These are phyloP conservation scores for Eulemur rubriventer DNA, from an alignment of 2,797 vertebrate genomes.

Conservation along the genomic window DNA sequence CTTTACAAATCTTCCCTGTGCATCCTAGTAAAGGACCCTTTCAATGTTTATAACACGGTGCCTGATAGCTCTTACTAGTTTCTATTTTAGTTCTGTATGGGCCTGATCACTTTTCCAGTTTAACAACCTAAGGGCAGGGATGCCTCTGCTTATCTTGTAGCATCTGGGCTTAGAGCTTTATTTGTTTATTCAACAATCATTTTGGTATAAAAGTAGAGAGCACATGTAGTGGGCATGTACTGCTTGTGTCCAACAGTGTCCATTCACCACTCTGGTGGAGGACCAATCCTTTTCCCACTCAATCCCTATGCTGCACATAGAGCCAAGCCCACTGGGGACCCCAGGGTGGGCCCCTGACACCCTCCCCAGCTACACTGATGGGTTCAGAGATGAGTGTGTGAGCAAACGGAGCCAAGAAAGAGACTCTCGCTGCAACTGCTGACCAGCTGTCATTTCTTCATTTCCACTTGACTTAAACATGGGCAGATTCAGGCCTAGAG, in stretches of 20 bases:
- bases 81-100: background rate
- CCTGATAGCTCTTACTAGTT: background rate
- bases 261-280: background rate
- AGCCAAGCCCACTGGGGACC: background rate
- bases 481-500: background rate
- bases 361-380: no score
- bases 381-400: background rate
- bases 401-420: background rate
- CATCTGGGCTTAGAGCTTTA: background rate
- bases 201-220: background rate
- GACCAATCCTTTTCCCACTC: background rate
- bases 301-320: rapidly evolving
- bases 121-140: background rate
- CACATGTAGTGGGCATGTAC: background rate
- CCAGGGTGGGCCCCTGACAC: rapidly evolving
- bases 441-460: background rate
- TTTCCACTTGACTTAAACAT: background rate
- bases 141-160: background rate
- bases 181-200: background rate
- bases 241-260: background rate
- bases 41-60: rapidly evolving
- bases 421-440: background rate
- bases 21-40: background rate
- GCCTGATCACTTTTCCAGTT: background rate
- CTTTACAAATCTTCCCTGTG: background rate